Conservation (phyloP, 2,888 invertebrate genomes). For the Papilio gigon region DNA sequence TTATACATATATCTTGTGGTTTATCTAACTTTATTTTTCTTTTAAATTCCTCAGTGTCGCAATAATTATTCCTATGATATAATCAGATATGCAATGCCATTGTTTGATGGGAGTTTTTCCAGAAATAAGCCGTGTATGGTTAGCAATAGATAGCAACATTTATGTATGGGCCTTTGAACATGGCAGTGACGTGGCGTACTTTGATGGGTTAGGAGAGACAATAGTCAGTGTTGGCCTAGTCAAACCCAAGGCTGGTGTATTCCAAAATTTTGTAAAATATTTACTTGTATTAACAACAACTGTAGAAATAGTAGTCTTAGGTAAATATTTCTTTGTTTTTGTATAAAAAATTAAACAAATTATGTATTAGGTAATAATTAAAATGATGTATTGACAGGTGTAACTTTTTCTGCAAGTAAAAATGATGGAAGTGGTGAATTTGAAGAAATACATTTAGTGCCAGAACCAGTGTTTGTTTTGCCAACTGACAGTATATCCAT, state of each 20-base stretch:
- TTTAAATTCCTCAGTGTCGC: background rate
- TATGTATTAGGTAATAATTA: conserved; percentile 37
- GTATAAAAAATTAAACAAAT: background rate
- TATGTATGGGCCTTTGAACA: conserved; percentile 99
- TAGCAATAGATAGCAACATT: conserved; percentile 98
- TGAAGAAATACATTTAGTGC: conserved; percentile 94
- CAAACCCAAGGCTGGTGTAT: conserved; percentile 93
- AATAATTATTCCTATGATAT: conserved; percentile 50
- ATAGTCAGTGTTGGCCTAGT: conserved; percentile 96
- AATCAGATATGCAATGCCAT: conserved; percentile 95
- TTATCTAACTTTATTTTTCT: background rate
- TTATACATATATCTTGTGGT: no score
- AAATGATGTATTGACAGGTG: conserved; percentile 58
- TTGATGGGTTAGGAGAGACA: conserved; percentile 96
- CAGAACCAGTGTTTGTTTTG: conserved; percentile 96
- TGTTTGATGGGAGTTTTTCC: conserved; percentile 99
- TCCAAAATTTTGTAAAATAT: conserved; percentile 94
- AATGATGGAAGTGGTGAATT: conserved; percentile 73
- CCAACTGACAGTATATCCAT: conserved; percentile 95
- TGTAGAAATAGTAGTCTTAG: conserved; percentile 95
- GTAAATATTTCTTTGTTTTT: conserved; percentile 74
- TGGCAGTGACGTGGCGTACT: conserved; percentile 97
- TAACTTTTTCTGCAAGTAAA: conserved; percentile 81
- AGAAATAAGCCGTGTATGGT: conserved; percentile 97
- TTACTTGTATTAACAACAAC: conserved; percentile 96